phyloP scores from a whole-genome alignment of 2,888 invertebrate genomes.

The Microplitis deprimator region DNA sequence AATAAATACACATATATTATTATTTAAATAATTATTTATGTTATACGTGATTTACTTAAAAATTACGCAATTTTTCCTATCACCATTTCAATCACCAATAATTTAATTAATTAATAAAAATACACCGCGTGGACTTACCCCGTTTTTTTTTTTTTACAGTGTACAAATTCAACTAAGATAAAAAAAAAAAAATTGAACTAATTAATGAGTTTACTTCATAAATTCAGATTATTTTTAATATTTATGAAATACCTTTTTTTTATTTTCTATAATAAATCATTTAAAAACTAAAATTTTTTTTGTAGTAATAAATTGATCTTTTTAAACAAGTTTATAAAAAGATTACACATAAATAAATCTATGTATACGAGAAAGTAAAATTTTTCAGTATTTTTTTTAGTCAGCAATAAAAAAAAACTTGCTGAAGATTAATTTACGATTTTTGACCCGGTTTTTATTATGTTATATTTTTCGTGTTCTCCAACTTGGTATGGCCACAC shows the following conservation, averaged over 20 bases:
- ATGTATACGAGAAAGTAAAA: slow-evolving; percentile 5
- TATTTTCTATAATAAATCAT: not conserved
- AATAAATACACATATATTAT: too few relatives aligned
- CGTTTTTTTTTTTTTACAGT: too few relatives aligned
- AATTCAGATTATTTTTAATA: too few relatives aligned
- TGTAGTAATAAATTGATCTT: not conserved
- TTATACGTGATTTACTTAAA: too few relatives aligned
- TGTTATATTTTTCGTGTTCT: not conserved
- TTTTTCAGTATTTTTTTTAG: not conserved
- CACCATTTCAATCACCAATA: too few relatives aligned
- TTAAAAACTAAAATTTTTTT: slow-evolving; percentile 10
- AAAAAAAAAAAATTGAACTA: too few relatives aligned
- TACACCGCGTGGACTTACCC: too few relatives aligned
- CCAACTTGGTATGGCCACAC: not conserved
- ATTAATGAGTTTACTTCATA: too few relatives aligned
- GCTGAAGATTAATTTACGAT: not conserved
- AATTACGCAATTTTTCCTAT: too few relatives aligned
- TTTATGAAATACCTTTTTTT: not conserved
- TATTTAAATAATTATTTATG: too few relatives aligned
- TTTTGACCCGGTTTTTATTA: not conserved
- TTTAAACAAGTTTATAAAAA: not conserved
- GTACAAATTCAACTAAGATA: too few relatives aligned
- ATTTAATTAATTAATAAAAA: too few relatives aligned
- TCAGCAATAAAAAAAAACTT: not conserved
- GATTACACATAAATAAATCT: not conserved